A percentile compares a stretch with the other conserved stretches of the same genome.
Evolutionary conservation across 23 tunicate genomes (phyloP).

Genomic region (Phallusia fumigata): DNA sequence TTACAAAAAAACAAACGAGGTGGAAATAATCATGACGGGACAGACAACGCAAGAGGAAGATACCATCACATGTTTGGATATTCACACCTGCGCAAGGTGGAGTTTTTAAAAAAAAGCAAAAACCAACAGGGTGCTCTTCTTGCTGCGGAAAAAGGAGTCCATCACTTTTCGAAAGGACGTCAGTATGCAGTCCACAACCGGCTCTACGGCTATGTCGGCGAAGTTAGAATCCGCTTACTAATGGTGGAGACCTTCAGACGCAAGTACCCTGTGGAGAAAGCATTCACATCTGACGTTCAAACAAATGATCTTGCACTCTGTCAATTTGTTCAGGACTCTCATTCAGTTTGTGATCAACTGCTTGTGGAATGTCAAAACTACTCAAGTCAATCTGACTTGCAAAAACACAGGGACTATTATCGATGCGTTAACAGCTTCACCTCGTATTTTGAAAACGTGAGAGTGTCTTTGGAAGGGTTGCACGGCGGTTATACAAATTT

Average conservation of each 20-base stretch:
- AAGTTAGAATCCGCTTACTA: slow-evolving; percentile 38
- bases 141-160: slow-evolving; percentile 11
- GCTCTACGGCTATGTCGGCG: slow-evolving; percentile 56
- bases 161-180: slow-evolving; percentile 24
- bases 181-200: slow-evolving; percentile 18
- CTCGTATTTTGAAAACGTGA: slow-evolving; percentile 23
- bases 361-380: slow-evolving; percentile 22
- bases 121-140: background rate
- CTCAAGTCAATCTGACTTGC: slow-evolving; percentile 18
- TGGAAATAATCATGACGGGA: background rate
- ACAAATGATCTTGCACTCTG: background rate
- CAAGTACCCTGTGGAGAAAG: background rate
- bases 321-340: slow-evolving; percentile 48
- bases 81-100: slow-evolving; percentile 7
- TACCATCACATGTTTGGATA: slow-evolving; percentile 59
- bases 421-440: slow-evolving; percentile 31
- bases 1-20: background rate
- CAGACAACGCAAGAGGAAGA: slow-evolving; percentile 41
- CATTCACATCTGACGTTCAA: background rate
- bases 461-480: background rate
- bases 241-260: slow-evolving; percentile 30
- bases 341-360: slow-evolving; percentile 51
- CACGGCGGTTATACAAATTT: background rate
- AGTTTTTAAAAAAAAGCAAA: background rate
- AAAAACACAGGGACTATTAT: slow-evolving; percentile 4